Evolutionary conservation across 1,140 invertebrate genomes (phyloP).

Genomic region (Oncopeltus fasciatus): DNA sequence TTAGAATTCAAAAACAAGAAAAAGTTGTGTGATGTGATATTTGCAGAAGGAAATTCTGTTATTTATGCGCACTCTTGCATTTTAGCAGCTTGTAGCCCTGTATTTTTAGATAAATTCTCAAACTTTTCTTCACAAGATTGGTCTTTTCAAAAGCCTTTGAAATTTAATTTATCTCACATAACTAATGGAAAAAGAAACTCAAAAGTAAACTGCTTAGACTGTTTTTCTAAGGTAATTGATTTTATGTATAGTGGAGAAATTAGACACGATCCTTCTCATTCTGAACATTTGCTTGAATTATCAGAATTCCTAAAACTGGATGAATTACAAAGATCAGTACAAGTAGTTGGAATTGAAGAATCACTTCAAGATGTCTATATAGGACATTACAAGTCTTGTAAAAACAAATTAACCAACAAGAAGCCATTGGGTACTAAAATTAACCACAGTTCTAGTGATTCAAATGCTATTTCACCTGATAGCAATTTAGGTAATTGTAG

Average conservation of each 20-base stretch:
- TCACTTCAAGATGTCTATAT: background rate
- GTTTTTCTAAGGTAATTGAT: background rate
- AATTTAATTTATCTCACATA: background rate
- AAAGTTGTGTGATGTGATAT: slow-evolving; percentile 9
- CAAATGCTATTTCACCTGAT: background rate
- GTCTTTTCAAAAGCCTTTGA: slow-evolving; percentile 10
- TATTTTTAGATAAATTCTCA: background rate
- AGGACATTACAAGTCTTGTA: background rate
- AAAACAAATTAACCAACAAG: background rate
- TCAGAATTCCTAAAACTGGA: background rate
- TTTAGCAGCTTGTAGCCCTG: slow-evolving; percentile 7
- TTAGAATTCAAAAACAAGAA: background rate
- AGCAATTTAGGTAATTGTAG: background rate
- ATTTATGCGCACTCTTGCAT: slow-evolving; percentile 12
- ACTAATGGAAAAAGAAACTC: slow-evolving; percentile 3
- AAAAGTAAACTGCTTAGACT: slow-evolving; percentile 11
- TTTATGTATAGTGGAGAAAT: slow-evolving; percentile 15
- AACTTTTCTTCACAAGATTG: background rate
- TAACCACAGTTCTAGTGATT: background rate
- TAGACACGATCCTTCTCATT: background rate
- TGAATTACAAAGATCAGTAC: background rate
- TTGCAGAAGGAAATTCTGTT: background rate
- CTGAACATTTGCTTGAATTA: slow-evolving; percentile 3
- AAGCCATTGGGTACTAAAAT: background rate
- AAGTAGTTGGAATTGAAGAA: background rate